Percentiles rank a stretch among this genome's conserved stretches.
Conservation (phyloP, 1,140 invertebrate genomes). For the Mamestra configurata region DNA sequence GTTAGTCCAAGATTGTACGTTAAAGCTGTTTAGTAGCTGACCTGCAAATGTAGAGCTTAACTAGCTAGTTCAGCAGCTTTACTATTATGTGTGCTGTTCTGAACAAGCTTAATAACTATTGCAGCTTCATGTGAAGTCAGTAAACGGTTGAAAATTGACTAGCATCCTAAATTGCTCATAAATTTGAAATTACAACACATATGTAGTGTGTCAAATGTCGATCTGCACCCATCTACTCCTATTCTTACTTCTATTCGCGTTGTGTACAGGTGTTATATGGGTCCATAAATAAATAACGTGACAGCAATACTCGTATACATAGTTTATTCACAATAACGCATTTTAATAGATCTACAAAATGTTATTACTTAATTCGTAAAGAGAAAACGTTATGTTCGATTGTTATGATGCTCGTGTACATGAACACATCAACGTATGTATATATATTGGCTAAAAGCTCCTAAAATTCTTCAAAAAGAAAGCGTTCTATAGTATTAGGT, state of each 20-base stretch:
- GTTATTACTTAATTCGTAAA: constrained; percentile 15
- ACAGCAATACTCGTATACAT: no score
- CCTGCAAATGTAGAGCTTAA: constrained; percentile 1
- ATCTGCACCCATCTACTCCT: background rate
- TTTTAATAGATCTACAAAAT: background rate
- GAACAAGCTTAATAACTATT: background rate
- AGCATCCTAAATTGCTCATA: no score
- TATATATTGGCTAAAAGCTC: background rate
- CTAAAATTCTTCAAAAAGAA: constrained; percentile 13
- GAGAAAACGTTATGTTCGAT: constrained; percentile 28
- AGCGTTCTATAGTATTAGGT: background rate
- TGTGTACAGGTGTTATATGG: no score
- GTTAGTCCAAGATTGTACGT: background rate
- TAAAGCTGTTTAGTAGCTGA: background rate
- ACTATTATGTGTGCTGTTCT: constrained; percentile 23
- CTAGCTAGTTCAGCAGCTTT: constrained; percentile 1
- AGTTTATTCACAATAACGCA: background rate
- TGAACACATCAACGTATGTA: background rate
- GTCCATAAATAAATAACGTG: no score
- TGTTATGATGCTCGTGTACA: constrained; percentile 17
- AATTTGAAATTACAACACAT: no score
- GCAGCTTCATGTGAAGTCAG: background rate
- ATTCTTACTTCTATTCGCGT: background rate
- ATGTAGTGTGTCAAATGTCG: no score
- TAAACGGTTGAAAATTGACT: no score